Evolutionary conservation across 2,888 invertebrate species (phyloP).

Genomic region (Orthosia cruda): DNA sequence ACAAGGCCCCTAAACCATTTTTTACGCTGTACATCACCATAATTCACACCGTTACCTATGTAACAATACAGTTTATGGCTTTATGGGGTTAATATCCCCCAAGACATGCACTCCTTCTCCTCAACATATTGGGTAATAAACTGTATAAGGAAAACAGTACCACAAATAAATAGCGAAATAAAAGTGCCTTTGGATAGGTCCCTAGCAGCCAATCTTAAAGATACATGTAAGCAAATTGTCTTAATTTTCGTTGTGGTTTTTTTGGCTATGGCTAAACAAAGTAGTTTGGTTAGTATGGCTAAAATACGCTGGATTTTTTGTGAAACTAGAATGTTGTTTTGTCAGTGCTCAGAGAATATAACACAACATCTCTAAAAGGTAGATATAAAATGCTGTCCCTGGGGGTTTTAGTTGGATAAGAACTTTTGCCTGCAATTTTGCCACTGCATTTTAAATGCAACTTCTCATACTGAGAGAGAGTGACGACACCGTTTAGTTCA

Average conservation of each 20-base stretch:
- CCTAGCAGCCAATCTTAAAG: constrained; percentile 55
- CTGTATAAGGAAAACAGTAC: constrained; percentile 51
- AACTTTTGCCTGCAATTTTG: too few relatives aligned
- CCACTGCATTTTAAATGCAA: too few relatives aligned
- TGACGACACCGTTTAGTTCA: too few relatives aligned
- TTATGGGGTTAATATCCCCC: constrained; percentile 54
- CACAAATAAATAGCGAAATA: constrained; percentile 57
- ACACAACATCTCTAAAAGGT: too few relatives aligned
- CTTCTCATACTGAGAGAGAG: too few relatives aligned
- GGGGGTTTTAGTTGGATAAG: too few relatives aligned
- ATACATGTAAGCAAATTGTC: constrained; percentile 37
- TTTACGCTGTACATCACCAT: constrained; percentile 18
- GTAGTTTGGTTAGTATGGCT: too few relatives aligned
- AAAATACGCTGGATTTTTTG: neutral
- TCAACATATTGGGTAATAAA: constrained; percentile 61
- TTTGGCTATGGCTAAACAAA: neutral
- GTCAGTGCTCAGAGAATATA: too few relatives aligned
- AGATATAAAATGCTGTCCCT: too few relatives aligned
- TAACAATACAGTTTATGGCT: constrained; percentile 48
- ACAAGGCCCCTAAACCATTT: constrained; percentile 22
- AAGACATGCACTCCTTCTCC: constrained; percentile 52
- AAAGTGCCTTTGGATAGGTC: constrained; percentile 53
- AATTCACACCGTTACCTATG: constrained; percentile 42
- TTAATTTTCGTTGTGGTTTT: constrained; percentile 3
- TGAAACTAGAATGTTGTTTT: neutral